Conservation (phyloP, 1,140 invertebrate species). For the Pseudoatta argentina region DNA sequence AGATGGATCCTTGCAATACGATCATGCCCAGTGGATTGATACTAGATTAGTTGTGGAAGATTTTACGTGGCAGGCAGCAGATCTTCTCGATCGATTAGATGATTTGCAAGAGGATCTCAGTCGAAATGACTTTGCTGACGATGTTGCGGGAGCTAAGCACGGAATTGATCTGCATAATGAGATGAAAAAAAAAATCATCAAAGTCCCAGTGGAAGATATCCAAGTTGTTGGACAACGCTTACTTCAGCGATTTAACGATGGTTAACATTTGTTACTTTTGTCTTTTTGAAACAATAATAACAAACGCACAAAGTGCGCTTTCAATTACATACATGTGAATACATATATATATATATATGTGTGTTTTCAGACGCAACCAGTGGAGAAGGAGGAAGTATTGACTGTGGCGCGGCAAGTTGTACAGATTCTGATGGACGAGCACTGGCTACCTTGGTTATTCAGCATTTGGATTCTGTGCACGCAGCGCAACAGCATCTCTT, state of each 20-base stretch:
- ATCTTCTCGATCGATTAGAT: constrained; percentile 96
- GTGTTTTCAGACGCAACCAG: constrained; percentile 74
- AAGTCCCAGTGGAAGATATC: constrained; percentile 97
- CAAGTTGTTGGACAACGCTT: constrained; percentile 91
- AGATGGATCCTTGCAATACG: constrained; percentile 97
- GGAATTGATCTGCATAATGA: constrained; percentile 97
- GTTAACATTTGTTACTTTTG: constrained; percentile 58
- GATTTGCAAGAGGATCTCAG: constrained; percentile 96
- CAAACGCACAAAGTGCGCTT: background rate
- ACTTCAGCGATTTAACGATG: constrained; percentile 88
- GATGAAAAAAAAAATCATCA: constrained; percentile 97
- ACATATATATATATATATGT: background rate
- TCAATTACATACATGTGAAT: background rate
- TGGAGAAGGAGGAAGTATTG: constrained; percentile 84
- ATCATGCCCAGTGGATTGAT: constrained; percentile 98
- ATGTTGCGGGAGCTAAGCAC: constrained; percentile 95
- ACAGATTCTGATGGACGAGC: constrained; percentile 91
- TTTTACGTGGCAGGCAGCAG: constrained; percentile 97
- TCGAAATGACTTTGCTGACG: constrained; percentile 96
- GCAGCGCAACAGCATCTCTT: constrained; percentile 95
- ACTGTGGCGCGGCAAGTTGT: constrained; percentile 88
- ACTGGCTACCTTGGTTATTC: constrained; percentile 89
- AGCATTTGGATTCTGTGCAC: constrained; percentile 94
- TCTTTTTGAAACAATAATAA: background rate
- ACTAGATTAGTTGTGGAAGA: constrained; percentile 97